Conservation (phyloP, 1,140 invertebrate species). For the Chymomyza costata region DNA sequence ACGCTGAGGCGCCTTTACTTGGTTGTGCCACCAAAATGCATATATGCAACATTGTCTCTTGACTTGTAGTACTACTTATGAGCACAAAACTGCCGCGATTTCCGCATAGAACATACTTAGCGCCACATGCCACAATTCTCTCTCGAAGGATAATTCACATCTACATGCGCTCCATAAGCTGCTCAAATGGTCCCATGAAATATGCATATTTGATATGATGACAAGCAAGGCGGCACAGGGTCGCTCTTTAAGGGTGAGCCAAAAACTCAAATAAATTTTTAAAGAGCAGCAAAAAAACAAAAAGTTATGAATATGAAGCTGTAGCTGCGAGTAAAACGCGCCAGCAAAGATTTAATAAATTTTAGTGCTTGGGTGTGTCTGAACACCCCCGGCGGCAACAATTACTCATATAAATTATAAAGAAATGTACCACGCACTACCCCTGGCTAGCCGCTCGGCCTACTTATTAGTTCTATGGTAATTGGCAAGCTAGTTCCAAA, state of each 20-base stretch:
- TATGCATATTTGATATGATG: constrained; percentile 63
- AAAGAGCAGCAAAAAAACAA: constrained; percentile 6
- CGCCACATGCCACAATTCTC: constrained; percentile 47
- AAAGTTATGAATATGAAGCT: constrained; percentile 14
- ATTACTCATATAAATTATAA: constrained; percentile 69
- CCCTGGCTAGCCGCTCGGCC: too few relatives aligned
- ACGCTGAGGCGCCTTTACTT: too few relatives aligned
- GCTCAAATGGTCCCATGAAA: constrained; percentile 57
- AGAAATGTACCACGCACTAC: constrained; percentile 50
- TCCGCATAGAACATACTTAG: constrained; percentile 24
- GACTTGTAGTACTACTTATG: too few relatives aligned
- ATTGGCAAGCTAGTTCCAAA: constrained; percentile 31
- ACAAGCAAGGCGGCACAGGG: constrained; percentile 32
- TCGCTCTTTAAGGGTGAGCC: neutral
- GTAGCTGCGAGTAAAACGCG: constrained; percentile 6
- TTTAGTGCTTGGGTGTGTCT: constrained; percentile 44
- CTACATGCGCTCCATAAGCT: constrained; percentile 33
- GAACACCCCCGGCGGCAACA: constrained; percentile 12
- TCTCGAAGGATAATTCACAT: too few relatives aligned
- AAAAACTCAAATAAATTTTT: constrained; percentile 5
- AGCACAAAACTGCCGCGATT: too few relatives aligned
- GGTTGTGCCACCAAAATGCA: too few relatives aligned
- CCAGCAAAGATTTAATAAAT: constrained; percentile 50
- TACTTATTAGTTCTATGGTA: constrained; percentile 15
- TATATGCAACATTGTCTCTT: too few relatives aligned